These are phyloP conservation scores for Halesus radiatus DNA, from an alignment of 1,140 invertebrate species.

Conservation along the genomic window DNA sequence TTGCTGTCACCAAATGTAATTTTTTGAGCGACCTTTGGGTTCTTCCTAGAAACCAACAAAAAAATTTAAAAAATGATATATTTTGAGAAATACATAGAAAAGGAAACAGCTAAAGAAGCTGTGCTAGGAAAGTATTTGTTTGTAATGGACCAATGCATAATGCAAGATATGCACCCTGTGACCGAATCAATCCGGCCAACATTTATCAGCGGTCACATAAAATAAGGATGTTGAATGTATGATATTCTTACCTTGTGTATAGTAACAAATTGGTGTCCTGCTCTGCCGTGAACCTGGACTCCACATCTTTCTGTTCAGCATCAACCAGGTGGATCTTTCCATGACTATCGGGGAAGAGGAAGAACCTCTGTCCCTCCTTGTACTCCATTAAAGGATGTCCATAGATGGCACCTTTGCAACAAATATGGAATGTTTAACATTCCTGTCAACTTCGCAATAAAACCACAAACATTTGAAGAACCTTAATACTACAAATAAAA, in stretches of 20 bases:
- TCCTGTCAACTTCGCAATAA: no score
- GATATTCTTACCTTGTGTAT: constrained; percentile 37
- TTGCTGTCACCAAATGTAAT: constrained; percentile 28
- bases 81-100: not conserved
- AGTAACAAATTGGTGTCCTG: constrained; percentile 27
- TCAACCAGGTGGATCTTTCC: constrained; percentile 10
- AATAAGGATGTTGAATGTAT: not conserved
- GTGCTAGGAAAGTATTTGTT: not conserved
- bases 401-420: not conserved
- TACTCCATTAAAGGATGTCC: not conserved
- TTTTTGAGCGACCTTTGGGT: constrained; percentile 6
- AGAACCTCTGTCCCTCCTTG: constrained; percentile 23
- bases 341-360: not conserved
- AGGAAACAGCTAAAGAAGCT: not conserved
- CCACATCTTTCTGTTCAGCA: not conserved
- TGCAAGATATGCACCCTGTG: no score
- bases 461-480: no score
- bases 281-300: constrained; percentile 3
- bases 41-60: constrained; percentile 27
- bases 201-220: not conserved
- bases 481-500: no score
- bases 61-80: no score
- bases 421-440: no score
- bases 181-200: no score
- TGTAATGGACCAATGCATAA: no score